Conservation (phyloP, 2,113 vertebrate species). For the Thalassarche chlororhynchos region DNA sequence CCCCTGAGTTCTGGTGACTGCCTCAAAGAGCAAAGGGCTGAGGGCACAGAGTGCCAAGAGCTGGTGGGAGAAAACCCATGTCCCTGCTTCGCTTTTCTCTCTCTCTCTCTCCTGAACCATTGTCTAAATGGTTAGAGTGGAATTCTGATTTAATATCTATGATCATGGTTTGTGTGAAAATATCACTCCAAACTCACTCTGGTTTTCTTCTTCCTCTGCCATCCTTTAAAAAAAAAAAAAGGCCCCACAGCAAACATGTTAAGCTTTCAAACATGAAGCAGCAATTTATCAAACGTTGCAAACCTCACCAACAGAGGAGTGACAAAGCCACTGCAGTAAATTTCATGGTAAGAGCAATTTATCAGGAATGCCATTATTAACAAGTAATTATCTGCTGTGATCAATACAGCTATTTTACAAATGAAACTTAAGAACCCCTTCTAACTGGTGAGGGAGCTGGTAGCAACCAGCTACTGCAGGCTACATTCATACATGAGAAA, state of each 20-base stretch:
- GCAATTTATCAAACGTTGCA: not conserved
- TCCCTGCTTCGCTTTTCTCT: not conserved
- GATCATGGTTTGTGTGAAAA: not conserved
- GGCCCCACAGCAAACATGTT: not conserved
- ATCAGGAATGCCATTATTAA: not conserved
- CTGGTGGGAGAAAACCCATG: not conserved
- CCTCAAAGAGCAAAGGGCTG: not conserved
- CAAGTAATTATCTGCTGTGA: not conserved
- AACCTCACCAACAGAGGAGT: not conserved
- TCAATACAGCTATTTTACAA: not conserved
- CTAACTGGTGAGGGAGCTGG: not conserved
- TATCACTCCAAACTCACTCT: not conserved
- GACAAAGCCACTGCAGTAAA: not conserved
- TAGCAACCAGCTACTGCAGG: not conserved
- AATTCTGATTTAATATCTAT: not conserved
- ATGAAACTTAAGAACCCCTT: not conserved
- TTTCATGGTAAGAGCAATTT: not conserved
- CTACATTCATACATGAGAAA: accelerated
- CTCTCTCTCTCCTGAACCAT: not conserved
- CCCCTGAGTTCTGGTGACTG: not conserved
- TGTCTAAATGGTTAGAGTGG: not conserved
- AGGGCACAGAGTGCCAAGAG: not conserved
- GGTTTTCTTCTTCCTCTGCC: not conserved
- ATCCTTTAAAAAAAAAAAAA: not conserved
- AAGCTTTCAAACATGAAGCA: not conserved